Evolutionary conservation across 2,113 vertebrate species (phyloP).

Genomic region (Podarcis raffonei): DNA sequence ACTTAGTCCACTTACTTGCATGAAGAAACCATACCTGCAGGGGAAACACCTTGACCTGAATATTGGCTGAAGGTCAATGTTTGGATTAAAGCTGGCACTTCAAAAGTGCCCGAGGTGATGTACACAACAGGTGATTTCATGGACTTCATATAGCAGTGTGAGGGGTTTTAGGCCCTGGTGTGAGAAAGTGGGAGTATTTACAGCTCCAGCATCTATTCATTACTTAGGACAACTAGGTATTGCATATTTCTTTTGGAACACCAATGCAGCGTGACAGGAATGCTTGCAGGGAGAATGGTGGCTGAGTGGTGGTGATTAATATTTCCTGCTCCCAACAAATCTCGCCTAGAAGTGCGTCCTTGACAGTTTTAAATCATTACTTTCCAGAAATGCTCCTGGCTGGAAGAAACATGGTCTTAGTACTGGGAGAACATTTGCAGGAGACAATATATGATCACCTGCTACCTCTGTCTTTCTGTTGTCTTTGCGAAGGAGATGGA

Average conservation of each 20-base stretch:
- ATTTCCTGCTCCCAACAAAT: background rate
- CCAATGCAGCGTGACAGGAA: background rate
- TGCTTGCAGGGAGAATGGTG: background rate
- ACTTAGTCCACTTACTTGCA: background rate
- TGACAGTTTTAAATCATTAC: background rate
- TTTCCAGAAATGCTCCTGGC: background rate
- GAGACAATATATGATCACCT: background rate
- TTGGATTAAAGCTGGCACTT: background rate
- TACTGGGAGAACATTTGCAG: background rate
- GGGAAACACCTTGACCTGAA: background rate
- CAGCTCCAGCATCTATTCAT: background rate
- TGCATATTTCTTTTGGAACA: background rate
- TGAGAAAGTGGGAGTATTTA: background rate
- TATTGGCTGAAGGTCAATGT: background rate
- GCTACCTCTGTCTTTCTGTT: background rate
- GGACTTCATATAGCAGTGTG: background rate
- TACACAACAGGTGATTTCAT: background rate
- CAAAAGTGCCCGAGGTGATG: background rate
- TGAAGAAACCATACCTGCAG: background rate
- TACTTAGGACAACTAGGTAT: background rate
- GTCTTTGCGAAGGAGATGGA: background rate
- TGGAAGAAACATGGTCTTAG: background rate
- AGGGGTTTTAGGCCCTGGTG: background rate
- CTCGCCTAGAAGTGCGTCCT: background rate
- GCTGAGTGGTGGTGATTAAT: background rate